Evolutionary conservation across 1,140 invertebrate species (phyloP), one percentile per base, ranked within the genome.

Genomic region (Bombus confusus): DNA sequence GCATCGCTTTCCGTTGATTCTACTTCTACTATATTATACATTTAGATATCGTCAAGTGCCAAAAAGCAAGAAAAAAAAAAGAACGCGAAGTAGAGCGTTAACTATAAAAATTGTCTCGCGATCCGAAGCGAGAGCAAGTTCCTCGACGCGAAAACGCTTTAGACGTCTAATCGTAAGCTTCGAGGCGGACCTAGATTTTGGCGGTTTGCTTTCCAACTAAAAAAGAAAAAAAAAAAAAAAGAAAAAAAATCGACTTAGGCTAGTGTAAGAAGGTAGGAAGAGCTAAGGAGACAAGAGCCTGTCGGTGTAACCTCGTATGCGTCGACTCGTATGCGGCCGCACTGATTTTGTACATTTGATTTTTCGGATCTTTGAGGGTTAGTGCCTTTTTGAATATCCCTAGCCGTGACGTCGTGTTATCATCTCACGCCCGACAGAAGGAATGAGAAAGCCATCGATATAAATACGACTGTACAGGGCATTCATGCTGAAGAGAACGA

Each of bases 361-460:
- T 90, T 85, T 72, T 86, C 82, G 87, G 72, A 91, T 91, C 83
- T 87, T 91, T 87, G 88, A 90, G 90, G 90, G 82, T 91, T 92
- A 93, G 93, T 93, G 92, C 93, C 92, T 93, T 93, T 93, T 80
- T 85, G 85, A 92, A 92, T 88, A 87, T 89, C 82, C 68, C 75
- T 73, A 73, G 85, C 85, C 86, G 88, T 80, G 68, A 77, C 76
- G 85, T 86, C 84, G 87, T 76, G 64, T 57, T 22, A 59, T 57
- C 79, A 64, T 86, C 43, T 83, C 64, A 64, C 62, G 57, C 79
- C 62, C 62, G 52, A 84, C 43, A 84, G 78, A 79, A 88, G 39
- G 31, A 71, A 83, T 3, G 43, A 41, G 64, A 57, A 69, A 86
- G 52, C 74, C 88, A 87, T 83, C 80, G 52, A 76, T 87, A 88